A percentile compares a stretch with the other conserved stretches of the same genome.
phyloP scores from a whole-genome alignment of 2,888 invertebrate genomes.

The Scaptomyza caliginosa region DNA sequence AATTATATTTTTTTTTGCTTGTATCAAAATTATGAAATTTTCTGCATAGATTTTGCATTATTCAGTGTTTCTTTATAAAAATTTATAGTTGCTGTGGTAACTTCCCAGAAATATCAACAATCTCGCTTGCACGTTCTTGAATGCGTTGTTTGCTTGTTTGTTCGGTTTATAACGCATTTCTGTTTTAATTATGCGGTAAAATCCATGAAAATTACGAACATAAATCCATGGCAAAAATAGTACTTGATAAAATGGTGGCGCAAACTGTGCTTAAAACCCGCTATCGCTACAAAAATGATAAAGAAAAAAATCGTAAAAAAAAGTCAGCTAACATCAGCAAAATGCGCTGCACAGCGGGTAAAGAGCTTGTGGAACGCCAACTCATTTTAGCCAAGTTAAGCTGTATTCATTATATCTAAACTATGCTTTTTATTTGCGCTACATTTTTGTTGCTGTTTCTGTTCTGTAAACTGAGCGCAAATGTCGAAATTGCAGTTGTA shows the following conservation, averaged over 20 bases:
- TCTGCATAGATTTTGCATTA: neutral
- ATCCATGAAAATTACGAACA: constrained; percentile 71
- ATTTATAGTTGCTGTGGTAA: neutral
- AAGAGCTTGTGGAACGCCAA: constrained; percentile 38
- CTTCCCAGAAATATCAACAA: neutral
- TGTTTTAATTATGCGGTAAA: constrained; percentile 67
- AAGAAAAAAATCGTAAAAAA: constrained; percentile 1
- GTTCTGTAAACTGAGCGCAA: constrained; percentile 27
- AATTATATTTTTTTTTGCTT: too few relatives aligned
- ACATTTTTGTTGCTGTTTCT: constrained; percentile 27
- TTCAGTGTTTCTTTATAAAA: constrained; percentile 4
- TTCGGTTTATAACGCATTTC: constrained; percentile 18
- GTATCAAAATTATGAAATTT: neutral
- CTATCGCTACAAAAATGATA: constrained; percentile 15
- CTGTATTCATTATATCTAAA: constrained; percentile 72
- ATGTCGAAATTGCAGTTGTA: constrained; percentile 31
- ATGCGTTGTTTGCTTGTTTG: neutral
- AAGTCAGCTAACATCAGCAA: constrained; percentile 2
- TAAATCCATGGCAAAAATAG: constrained; percentile 52
- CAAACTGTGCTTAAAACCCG: constrained; percentile 58
- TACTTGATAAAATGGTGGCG: constrained; percentile 47
- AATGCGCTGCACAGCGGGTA: constrained; percentile 28
- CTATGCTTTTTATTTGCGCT: constrained; percentile 61
- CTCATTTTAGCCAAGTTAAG: constrained; percentile 75
- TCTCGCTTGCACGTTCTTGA: neutral